Evolutionary conservation across 2,113 vertebrate genomes (phyloP), one percentile per base, ranked within the genome.

Genomic region (Hippocampus comes): DNA sequence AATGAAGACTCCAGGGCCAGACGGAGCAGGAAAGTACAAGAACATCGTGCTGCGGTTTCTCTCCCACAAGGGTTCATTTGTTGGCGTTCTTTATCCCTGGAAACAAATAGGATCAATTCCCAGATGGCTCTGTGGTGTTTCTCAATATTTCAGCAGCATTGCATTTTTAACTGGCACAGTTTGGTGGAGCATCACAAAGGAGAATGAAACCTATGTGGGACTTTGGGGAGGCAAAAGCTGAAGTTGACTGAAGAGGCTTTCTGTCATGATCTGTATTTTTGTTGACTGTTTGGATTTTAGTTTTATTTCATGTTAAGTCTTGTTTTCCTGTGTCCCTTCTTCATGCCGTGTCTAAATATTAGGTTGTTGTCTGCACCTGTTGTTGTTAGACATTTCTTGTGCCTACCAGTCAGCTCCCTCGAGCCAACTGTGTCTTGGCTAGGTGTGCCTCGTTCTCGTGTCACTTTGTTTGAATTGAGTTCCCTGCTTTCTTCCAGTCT

Each of bases 91-190:
- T 89, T 83, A 88, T 53, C 71, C 77, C 84, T 81, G 84, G 83
- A 93, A 80, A 91, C 89, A 90, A 88, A 89, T 87, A 91, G 84
- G 87, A 77, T 70, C 80, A 83, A 88, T 80, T 85, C 87, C 88
- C 86, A 34, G 49, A 67, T 73, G 81, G 80, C 67, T 78, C 78
- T 12, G 74, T 75, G 77, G 79, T 80, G 77, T 77, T 87, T 80
- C 77, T 76, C 75, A 20, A 10, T 5, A 34, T 76, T 81, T 83
- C 75, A 72, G 72, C 34, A 25, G 46, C 38, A 48, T 57, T 73
- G 70, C 30, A 5, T 73, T 68, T 77, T 69, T 77, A 85, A 83
- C 79, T 71, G 74, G 73, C 53, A n/a, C 7, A 48, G 71, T 81
- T 56, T 1, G 46, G n/a, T 73, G 69, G 75, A 60, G 75, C 64